Conservation (phyloP, 2,888 invertebrate species). For the Drosophila sordidula region DNA sequence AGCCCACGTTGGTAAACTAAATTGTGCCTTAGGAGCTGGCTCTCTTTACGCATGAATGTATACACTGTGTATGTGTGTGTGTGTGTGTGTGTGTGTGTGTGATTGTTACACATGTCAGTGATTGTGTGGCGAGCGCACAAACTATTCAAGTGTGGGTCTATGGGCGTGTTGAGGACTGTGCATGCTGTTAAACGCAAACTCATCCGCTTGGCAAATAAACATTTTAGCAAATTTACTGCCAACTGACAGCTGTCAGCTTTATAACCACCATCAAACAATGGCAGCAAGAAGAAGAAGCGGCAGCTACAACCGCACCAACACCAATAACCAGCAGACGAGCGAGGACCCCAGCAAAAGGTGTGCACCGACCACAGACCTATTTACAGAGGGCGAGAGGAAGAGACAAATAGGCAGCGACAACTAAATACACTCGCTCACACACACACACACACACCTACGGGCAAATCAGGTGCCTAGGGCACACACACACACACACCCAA, state of each 20-base stretch:
- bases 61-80: slow-evolving; percentile 18
- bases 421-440: slow-evolving; percentile 56
- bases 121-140: slow-evolving; percentile 52
- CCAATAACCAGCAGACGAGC: slow-evolving; percentile 24
- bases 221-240: slow-evolving; percentile 81
- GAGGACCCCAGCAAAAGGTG: slow-evolving; percentile 61
- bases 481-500: slow-evolving; percentile 19
- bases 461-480: slow-evolving; percentile 51
- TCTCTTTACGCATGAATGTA: slow-evolving; percentile 27
- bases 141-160: slow-evolving; percentile 59
- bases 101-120: slow-evolving; percentile 55
- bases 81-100: slow-evolving; percentile 33
- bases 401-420: slow-evolving; percentile 61
- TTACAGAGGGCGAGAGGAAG: slow-evolving; percentile 47
- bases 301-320: slow-evolving; percentile 26
- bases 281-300: slow-evolving; percentile 24
- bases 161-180: slow-evolving; percentile 32
- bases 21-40: slow-evolving; percentile 49
- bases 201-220: slow-evolving; percentile 79
- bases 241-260: slow-evolving; percentile 83
- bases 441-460: slow-evolving; percentile 13
- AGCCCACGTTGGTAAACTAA: slow-evolving; percentile 56
- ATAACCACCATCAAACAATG: slow-evolving; percentile 80
- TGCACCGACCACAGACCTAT: slow-evolving; percentile 65
- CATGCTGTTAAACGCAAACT: slow-evolving; percentile 75